These are phyloP conservation scores for Marmota flaviventris DNA, from an alignment of 2,113 vertebrate genomes.

Conservation along the genomic window DNA sequence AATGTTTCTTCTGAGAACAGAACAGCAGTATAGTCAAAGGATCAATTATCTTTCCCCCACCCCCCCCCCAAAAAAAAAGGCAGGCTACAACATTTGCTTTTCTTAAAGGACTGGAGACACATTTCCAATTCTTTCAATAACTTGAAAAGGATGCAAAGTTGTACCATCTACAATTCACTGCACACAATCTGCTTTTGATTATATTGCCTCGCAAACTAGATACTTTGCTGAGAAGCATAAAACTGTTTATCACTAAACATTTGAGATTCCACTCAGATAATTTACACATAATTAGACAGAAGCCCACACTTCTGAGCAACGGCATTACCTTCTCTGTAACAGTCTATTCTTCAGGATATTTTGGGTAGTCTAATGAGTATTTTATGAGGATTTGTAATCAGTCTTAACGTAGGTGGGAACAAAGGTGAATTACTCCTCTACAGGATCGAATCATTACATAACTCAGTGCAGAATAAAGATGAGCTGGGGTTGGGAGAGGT, in stretches of 20 bases:
- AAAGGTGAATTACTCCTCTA: constrained; percentile 78
- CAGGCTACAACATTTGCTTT: constrained; percentile 48
- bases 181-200: constrained; percentile 79
- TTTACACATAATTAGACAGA: constrained; percentile 81
- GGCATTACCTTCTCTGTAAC: constrained; percentile 51
- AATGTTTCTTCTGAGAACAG: constrained; percentile 75
- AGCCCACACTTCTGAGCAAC: constrained; percentile 59
- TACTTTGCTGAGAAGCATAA: constrained; percentile 75
- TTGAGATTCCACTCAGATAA: constrained; percentile 81
- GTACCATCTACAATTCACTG: constrained; percentile 59
- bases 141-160: constrained; percentile 66
- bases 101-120: constrained; percentile 62
- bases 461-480: constrained; percentile 71
- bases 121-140: constrained; percentile 67
- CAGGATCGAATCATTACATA: constrained; percentile 72
- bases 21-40: constrained; percentile 44
- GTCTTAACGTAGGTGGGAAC: constrained; percentile 74
- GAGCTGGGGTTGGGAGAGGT: constrained; percentile 70
- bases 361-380: constrained; percentile 76
- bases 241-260: constrained; percentile 83
- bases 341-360: constrained; percentile 71
- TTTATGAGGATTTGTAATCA: constrained; percentile 82
- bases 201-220: constrained; percentile 76
- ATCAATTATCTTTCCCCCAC: constrained; percentile 64
- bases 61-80: neutral